Evolutionary conservation across 2,888 invertebrate species (phyloP), one percentile per base, ranked within the genome.

Genomic region (Pocota personata): DNA sequence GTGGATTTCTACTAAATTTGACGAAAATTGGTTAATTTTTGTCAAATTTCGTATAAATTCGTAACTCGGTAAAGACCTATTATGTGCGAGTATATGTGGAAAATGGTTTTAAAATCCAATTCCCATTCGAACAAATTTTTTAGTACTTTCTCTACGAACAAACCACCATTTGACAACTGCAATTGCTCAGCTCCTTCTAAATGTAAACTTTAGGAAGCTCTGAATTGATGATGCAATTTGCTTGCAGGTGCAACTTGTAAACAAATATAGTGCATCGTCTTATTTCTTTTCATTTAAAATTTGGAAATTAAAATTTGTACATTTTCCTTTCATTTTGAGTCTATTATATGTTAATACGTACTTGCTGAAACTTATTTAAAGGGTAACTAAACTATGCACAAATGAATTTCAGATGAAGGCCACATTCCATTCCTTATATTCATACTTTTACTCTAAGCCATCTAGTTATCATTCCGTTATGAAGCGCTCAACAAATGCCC

Each of bases 401-500:
- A 40, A 14, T 1, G 5, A 14, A 40, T 6, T 40, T 6, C 40
- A n/a, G 4, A 4, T 30, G 30, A 30, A 37, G n/a, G 12, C n/a
- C 37, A n/a, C 5, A 40, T 2, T 14, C 1, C 0, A 1, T 32
- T 8, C 2, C 32, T 8, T 14, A 40, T 40, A 6, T n/a, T 14
- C 12, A 37, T 1, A n/a, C 2, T 16, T 43, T 1, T 2, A 16
- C 19, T 43, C 16, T 16, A 1, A 16, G n/a, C 30, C 30, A 21
- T 32, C 3, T 21, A 78, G 69, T 32, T 16, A 43, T 27, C 1
- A 46, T n/a, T 64, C 46, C 30, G 19, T 43, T 1, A 83, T 83
- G 82, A 83, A 83, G 16, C 82, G 82, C 4, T 32, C 66, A 0
- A 14, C 21, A 14, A 67, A n/a, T 19, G 12, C 77, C 8, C 3